These are phyloP conservation scores for Eupithecia dodoneata DNA, from an alignment of 2,888 invertebrate genomes.

Conservation along the genomic window DNA sequence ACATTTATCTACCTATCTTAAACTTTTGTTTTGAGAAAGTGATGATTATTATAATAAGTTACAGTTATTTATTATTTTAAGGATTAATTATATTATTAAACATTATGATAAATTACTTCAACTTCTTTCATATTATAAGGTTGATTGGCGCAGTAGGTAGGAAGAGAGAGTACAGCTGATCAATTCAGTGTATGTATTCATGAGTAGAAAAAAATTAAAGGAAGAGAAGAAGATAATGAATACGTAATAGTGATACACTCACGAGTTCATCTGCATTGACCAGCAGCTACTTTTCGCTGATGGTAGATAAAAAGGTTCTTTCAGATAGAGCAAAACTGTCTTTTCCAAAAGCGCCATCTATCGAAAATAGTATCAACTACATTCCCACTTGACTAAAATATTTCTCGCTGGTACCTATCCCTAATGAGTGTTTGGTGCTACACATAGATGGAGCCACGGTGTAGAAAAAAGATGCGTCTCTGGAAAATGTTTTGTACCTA, in stretches of 20 bases:
- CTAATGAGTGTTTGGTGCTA: neutral
- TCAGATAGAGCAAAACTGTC: neutral
- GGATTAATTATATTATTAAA: neutral
- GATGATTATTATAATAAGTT: neutral
- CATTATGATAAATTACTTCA: neutral
- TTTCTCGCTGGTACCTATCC: neutral
- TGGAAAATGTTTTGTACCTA: neutral
- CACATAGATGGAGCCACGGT: conserved; percentile 8
- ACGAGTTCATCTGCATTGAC: neutral
- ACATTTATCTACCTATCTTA: neutral
- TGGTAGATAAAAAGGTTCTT: too few species aligned
- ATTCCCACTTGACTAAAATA: neutral
- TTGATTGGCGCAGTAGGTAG: neutral
- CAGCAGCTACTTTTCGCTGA: neutral
- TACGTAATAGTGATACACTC: neutral
- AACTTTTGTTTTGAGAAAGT: neutral
- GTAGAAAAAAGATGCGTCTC: neutral
- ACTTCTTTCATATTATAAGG: neutral
- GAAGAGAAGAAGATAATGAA: too few species aligned
- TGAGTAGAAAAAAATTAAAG: too few species aligned
- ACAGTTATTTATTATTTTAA: neutral
- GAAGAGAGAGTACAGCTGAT: neutral
- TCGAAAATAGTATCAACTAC: neutral
- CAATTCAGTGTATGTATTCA: neutral
- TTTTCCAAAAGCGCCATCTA: conserved; percentile 2